Conservation (phyloP, 2,797 vertebrate species). For the Craterocephalus amniculus region DNA sequence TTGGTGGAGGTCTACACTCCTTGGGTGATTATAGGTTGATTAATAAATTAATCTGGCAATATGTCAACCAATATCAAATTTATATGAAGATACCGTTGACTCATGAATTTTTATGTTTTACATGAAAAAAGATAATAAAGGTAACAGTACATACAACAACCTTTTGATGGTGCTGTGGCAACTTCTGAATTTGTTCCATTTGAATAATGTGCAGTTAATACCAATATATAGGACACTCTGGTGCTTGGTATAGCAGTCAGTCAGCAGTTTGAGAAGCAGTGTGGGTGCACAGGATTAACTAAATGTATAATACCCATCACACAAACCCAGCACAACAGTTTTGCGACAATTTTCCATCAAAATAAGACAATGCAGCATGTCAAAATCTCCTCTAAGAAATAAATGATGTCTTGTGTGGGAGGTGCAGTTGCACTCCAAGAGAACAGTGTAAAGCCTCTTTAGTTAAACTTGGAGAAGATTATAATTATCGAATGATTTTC, state of each 20-base stretch:
- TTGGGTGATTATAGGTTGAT: too few species aligned
- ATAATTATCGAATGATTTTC: background rate
- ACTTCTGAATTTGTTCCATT: slow-evolving; percentile 11
- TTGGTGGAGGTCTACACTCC: too few species aligned
- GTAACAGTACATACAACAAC: too few species aligned
- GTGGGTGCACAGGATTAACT: slow-evolving; percentile 47
- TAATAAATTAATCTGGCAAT: background rate
- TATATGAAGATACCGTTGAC: background rate
- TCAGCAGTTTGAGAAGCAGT: slow-evolving; percentile 12
- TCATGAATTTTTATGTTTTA: background rate
- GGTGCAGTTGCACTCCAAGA: slow-evolving; percentile 22
- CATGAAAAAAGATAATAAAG: too few species aligned
- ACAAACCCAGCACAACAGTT: slow-evolving; percentile 35
- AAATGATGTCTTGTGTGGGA: slow-evolving; percentile 55
- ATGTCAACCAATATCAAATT: background rate
- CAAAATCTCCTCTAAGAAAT: slow-evolving; percentile 31
- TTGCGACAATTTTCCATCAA: slow-evolving; percentile 32
- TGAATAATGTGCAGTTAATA: slow-evolving; percentile 18
- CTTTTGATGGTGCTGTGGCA: background rate
- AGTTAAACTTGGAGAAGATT: slow-evolving; percentile 22
- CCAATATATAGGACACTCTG: slow-evolving; percentile 22
- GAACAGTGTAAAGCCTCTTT: slow-evolving; percentile 20
- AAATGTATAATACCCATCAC: slow-evolving; percentile 41
- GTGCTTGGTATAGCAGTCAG: slow-evolving; percentile 16
- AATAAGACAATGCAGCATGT: slow-evolving; percentile 36